Conservation (phyloP, 2,797 vertebrate species). For the Spea hammondii region DNA sequence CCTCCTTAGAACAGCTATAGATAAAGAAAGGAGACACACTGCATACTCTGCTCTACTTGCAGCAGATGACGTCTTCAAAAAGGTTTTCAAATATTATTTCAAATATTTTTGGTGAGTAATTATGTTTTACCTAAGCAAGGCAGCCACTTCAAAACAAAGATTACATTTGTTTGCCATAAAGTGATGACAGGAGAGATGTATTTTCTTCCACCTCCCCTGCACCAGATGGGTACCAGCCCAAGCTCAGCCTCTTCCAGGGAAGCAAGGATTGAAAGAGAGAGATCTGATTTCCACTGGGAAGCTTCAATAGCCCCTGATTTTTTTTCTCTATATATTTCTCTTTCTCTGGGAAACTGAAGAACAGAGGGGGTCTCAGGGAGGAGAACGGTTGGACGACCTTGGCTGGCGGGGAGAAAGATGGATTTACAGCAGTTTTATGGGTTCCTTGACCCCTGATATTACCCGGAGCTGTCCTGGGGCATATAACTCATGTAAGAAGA, state of each 20-base stretch:
- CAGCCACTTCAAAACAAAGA: constrained; percentile 35
- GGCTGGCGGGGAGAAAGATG: constrained; percentile 30
- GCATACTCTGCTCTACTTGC: neutral
- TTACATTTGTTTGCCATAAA: constrained; percentile 28
- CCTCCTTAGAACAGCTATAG: neutral
- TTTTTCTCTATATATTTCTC: constrained; percentile 13
- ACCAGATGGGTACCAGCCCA: constrained; percentile 43
- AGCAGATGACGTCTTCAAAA: constrained; percentile 45
- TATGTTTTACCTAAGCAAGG: constrained; percentile 20
- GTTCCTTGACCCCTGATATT: constrained; percentile 42
- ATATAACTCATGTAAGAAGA: constrained; percentile 34
- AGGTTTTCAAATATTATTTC: constrained; percentile 19
- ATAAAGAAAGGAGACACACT: neutral
- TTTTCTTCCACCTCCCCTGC: constrained; percentile 25
- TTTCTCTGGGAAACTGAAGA: constrained; percentile 24
- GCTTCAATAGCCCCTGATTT: constrained; percentile 2
- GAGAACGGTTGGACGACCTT: constrained; percentile 34
- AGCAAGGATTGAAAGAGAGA: neutral
- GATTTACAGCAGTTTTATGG: constrained; percentile 47
- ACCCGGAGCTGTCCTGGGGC: constrained; percentile 37
- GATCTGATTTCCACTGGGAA: constrained; percentile 46
- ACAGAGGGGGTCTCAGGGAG: constrained; percentile 32
- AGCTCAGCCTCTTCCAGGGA: constrained; percentile 11
- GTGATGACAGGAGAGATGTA: constrained; percentile 49
- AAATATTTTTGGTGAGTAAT: constrained; percentile 31